Evolutionary conservation across 2,888 invertebrate genomes (phyloP), one percentile per base, ranked within the genome.

Genomic region (Stegana nigrithorax): DNA sequence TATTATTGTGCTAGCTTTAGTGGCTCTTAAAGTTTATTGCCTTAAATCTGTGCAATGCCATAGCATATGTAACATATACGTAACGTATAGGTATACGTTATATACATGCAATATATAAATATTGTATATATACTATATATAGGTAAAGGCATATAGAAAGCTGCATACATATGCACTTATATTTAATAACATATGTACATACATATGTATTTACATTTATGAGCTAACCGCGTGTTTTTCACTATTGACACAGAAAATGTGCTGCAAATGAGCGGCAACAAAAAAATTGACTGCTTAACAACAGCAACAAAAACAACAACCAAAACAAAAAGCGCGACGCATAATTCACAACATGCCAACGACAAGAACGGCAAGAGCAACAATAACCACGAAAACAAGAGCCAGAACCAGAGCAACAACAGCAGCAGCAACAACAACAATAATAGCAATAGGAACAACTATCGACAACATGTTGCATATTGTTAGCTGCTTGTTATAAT

Each of bases 321-420:
- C 57, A 69, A 71, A 70, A 69, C 56, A 53, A 59, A 50, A 36
- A 50, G 32, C 53, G n/a, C n/a, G n/a, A n/a, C n/a, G 21, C 80
- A 75, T 80, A 75, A 75, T 80, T 75, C 78, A 80, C 80, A 80
- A 75, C 75, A 80, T 80, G 75, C 78, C 75, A 55, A 75, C 78
- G 65, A 71, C 74, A 73, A 65, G 29, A 6, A 39, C n/a, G n/a
- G n/a, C n/a, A n/a, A n/a, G n/a, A n/a, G n/a, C n/a, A n/a, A n/a
- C n/a, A n/a, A n/a, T n/a, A n/a, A n/a, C n/a, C n/a, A n/a, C n/a
- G n/a, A n/a, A n/a, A n/a, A n/a, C n/a, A n/a, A n/a, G n/a, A n/a
- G n/a, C n/a, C n/a, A n/a, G n/a, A n/a, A n/a, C n/a, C n/a, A n/a
- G n/a, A n/a, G n/a, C n/a, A n/a, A n/a, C n/a, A n/a, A n/a, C n/a